Conservation (phyloP, 2,888 invertebrate genomes). For the Leptinotarsa tumamoca region DNA sequence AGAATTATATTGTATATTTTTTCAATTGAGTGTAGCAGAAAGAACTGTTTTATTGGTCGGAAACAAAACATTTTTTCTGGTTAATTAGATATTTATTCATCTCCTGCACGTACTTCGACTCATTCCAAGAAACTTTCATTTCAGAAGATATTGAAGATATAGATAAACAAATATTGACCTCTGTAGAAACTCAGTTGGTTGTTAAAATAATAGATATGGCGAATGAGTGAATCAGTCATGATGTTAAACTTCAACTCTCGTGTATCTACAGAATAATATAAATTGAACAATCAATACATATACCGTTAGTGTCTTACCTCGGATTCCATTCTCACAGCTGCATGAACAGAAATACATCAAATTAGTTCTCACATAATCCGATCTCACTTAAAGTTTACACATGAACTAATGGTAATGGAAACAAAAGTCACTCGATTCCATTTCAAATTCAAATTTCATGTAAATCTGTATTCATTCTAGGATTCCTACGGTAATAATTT, state of each 20-base stretch:
- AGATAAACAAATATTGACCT: not conserved
- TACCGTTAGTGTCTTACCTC: slow-evolving; percentile 49
- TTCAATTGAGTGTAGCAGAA: too few species aligned
- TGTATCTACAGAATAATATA: not conserved
- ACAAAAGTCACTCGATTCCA: not conserved
- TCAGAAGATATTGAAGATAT: not conserved
- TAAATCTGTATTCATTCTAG: not conserved
- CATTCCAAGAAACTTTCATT: too few species aligned
- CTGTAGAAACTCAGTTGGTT: not conserved
- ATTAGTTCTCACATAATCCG: slow-evolving; percentile 14
- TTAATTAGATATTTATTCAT: too few species aligned
- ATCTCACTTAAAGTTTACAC: not conserved
- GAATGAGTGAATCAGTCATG: not conserved
- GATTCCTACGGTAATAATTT: not conserved
- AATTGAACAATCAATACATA: not conserved
- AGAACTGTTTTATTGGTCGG: too few species aligned
- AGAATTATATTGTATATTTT: too few species aligned
- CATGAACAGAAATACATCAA: slow-evolving; percentile 38
- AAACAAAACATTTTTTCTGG: too few species aligned
- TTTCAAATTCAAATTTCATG: slow-evolving; percentile 12
- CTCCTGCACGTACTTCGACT: too few species aligned
- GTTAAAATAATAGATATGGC: not conserved
- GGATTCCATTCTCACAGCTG: slow-evolving; percentile 49
- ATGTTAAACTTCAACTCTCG: not conserved
- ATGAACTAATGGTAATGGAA: slow-evolving; percentile 3